phyloP scores from a whole-genome alignment of 2,888 invertebrate genomes.

The Ochlodes sylvanus region DNA sequence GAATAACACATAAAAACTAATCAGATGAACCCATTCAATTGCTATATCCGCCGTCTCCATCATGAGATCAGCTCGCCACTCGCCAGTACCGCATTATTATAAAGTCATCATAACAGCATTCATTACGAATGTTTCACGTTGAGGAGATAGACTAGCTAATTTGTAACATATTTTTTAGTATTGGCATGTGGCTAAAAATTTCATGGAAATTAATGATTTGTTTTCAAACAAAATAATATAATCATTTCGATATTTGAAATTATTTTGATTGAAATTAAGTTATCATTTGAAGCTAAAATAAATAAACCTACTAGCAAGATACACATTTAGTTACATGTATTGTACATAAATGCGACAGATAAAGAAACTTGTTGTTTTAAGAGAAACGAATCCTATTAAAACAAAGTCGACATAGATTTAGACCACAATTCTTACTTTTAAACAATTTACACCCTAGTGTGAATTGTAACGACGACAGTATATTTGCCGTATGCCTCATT shows the following conservation, averaged over 20 bases:
- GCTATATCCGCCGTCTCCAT: slow-evolving; percentile 3
- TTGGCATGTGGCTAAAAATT: too few species aligned
- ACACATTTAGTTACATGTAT: too few species aligned
- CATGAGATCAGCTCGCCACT: background rate
- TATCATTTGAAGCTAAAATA: too few species aligned
- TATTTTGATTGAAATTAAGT: too few species aligned
- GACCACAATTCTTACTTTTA: background rate
- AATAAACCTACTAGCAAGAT: too few species aligned
- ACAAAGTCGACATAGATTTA: background rate
- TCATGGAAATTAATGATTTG: too few species aligned
- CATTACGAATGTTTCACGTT: background rate
- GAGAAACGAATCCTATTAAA: background rate
- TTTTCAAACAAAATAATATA: too few species aligned
- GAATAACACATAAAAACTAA: slow-evolving; percentile 10
- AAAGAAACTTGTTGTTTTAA: background rate
- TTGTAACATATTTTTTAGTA: too few species aligned
- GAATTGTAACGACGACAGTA: slow-evolving; percentile 26
- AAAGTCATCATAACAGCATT: background rate
- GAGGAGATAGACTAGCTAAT: too few species aligned
- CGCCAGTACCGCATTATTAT: background rate
- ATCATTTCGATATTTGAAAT: too few species aligned
- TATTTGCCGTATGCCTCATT: slow-evolving; percentile 23
- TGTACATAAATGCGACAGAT: background rate
- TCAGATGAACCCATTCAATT: background rate
- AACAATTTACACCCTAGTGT: slow-evolving; percentile 24